phyloP scores from a whole-genome alignment of 1,140 invertebrate genomes.

The Sarcophaga peregrina region DNA sequence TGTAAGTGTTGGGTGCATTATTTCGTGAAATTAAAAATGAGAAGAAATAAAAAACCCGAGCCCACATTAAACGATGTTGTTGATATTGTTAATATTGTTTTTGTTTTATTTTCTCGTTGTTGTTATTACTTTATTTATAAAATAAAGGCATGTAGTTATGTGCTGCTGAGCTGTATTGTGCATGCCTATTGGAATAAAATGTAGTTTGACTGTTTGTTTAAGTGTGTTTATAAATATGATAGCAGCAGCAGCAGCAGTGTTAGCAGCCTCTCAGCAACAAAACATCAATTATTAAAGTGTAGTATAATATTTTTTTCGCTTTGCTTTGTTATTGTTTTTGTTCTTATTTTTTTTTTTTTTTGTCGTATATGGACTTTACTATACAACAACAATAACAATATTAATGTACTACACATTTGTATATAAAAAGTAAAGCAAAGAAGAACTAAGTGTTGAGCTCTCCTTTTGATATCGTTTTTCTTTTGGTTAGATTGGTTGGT shows the following conservation, averaged over 20 bases:
- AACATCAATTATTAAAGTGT: conserved; percentile 35
- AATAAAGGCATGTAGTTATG: too few species aligned
- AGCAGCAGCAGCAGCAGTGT: background rate
- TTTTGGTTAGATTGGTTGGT: background rate
- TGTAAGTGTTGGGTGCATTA: too few species aligned
- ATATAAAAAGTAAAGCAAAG: conserved; percentile 1
- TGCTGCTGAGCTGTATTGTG: too few species aligned
- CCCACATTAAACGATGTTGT: too few species aligned
- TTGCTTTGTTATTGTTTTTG: conserved; percentile 1
- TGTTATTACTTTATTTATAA: too few species aligned
- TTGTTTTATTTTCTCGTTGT: too few species aligned
- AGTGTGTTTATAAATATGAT: too few species aligned
- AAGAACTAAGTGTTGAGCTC: conserved; percentile 32
- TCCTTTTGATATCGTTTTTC: conserved; percentile 31
- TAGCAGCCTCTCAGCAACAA: background rate
- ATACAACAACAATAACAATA: conserved; percentile 3
- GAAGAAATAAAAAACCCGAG: too few species aligned
- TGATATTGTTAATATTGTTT: too few species aligned
- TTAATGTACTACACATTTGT: background rate
- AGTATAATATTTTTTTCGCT: conserved; percentile 10
- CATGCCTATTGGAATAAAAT: too few species aligned
- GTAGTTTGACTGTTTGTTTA: too few species aligned
- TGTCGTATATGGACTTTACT: conserved; percentile 27
- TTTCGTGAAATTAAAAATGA: too few species aligned
- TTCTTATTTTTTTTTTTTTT: background rate